A percentile compares a stretch with the other conserved stretches of the same genome.
These are phyloP conservation scores for Eulemur rubriventer DNA, from an alignment of 2,797 vertebrate genomes.

Conservation along the genomic window DNA sequence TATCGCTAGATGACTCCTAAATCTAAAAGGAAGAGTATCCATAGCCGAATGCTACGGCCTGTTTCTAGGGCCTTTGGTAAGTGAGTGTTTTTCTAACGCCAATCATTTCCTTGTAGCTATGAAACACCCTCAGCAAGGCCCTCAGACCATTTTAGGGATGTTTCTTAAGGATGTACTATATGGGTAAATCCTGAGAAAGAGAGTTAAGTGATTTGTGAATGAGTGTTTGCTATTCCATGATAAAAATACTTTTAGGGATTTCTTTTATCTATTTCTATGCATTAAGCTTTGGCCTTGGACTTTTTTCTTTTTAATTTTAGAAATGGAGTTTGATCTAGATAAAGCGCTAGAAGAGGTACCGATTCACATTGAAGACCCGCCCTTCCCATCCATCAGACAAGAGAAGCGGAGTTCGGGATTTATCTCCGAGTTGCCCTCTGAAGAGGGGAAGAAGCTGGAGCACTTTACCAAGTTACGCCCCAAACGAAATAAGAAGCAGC, in stretches of 20 bases:
- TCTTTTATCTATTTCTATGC: neutral
- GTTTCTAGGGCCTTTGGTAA: conserved; percentile 98
- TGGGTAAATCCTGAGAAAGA: neutral
- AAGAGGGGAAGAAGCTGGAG: conserved; percentile 96
- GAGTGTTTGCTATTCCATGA: neutral
- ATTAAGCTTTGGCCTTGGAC: neutral
- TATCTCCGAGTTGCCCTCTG: conserved; percentile 94
- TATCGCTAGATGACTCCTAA: conserved; percentile 96
- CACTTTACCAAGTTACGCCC: conserved; percentile 97
- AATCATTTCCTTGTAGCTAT: neutral
- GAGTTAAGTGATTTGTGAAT: neutral
- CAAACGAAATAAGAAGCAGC: conserved; percentile 94
- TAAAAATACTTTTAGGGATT: neutral
- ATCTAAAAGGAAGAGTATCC: conserved; percentile 98
- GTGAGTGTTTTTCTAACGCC: conserved; percentile 51
- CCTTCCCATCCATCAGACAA: conserved; percentile 83
- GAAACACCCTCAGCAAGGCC: neutral
- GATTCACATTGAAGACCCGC: conserved; percentile 92
- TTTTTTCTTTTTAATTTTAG: conserved; percentile 81
- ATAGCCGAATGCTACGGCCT: conserved; percentile 98
- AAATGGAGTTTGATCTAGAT: conserved; percentile 99
- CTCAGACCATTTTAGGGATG: neutral
- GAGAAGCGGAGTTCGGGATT: conserved; percentile 89
- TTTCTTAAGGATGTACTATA: neutral
- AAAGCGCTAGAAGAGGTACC: conserved; percentile 97